Percentiles rank a stretch among this genome's conserved stretches.
Conservation (phyloP, 2,113 vertebrate species). For the Paracyprichromis sp. region DNA sequence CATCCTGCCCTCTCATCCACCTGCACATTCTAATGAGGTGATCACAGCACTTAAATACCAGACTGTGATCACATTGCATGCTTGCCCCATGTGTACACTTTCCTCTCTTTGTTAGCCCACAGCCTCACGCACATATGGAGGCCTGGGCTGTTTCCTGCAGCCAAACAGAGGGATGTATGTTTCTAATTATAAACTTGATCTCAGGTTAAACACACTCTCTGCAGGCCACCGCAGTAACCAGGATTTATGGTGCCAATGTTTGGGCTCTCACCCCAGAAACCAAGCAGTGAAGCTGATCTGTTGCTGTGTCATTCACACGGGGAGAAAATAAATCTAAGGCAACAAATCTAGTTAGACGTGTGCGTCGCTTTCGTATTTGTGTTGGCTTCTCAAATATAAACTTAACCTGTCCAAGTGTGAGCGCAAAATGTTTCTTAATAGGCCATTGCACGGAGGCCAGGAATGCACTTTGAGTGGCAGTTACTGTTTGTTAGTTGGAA, state of each 20-base stretch:
- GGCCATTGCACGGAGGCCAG: not conserved
- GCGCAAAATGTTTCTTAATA: not conserved
- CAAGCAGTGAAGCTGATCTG: constrained; percentile 8
- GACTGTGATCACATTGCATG: constrained; percentile 51
- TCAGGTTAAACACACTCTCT: constrained; percentile 39
- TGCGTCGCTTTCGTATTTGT: not conserved
- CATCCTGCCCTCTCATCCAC: constrained; percentile 47
- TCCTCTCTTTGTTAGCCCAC: constrained; percentile 69
- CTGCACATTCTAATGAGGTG: constrained; percentile 64
- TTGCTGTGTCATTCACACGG: not conserved
- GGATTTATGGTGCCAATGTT: constrained; percentile 40
- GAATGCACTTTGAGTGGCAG: not conserved
- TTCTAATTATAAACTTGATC: constrained; percentile 69
- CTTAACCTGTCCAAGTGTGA: not conserved
- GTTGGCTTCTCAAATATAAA: not conserved
- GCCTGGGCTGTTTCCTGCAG: constrained; percentile 58
- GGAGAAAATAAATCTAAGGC: not conserved
- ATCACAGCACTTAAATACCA: constrained; percentile 23
- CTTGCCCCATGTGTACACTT: constrained; percentile 58
- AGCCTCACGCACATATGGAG: constrained; percentile 4
- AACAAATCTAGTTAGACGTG: not conserved
- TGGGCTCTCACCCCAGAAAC: not conserved
- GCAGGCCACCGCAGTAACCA: constrained; percentile 28
- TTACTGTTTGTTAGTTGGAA: not conserved
- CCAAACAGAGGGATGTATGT: constrained; percentile 42